Evolutionary conservation across 2,888 invertebrate genomes (phyloP).

Genomic region (Baccha elongata): DNA sequence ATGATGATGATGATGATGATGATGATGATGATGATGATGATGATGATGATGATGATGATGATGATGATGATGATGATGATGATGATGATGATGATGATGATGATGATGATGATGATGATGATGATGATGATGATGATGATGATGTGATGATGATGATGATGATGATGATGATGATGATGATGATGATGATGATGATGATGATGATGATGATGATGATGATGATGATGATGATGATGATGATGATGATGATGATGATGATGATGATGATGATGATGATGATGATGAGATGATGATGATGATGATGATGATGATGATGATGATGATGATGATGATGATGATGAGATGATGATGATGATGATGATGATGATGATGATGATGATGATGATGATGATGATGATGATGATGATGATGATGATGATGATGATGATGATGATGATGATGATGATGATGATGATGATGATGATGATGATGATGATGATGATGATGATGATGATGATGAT

Average conservation of each 20-base stretch:
- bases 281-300: too few relatives aligned
- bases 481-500: slow-evolving; percentile 7
- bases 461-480: slow-evolving; percentile 7
- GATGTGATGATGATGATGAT: slow-evolving; percentile 8
- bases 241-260: too few relatives aligned
- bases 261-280: too few relatives aligned
- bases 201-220: slow-evolving; percentile 5
- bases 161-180: slow-evolving; percentile 30
- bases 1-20: slow-evolving; percentile 7
- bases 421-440: slow-evolving; percentile 3
- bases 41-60: slow-evolving; percentile 21
- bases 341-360: too few relatives aligned
- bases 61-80: slow-evolving; percentile 5
- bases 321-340: too few relatives aligned
- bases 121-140: slow-evolving; percentile 24
- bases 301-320: too few relatives aligned
- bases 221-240: slow-evolving; percentile 4
- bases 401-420: slow-evolving; percentile 10
- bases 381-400: slow-evolving; percentile 7
- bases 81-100: slow-evolving; percentile 7
- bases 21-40: slow-evolving; percentile 14
- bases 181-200: slow-evolving; percentile 5
- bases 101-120: slow-evolving; percentile 7
- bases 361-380: slow-evolving; percentile 10
- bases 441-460: slow-evolving; percentile 7